phyloP scores from a whole-genome alignment of 2,888 invertebrate species.

The Sarcophaga variegata region DNA sequence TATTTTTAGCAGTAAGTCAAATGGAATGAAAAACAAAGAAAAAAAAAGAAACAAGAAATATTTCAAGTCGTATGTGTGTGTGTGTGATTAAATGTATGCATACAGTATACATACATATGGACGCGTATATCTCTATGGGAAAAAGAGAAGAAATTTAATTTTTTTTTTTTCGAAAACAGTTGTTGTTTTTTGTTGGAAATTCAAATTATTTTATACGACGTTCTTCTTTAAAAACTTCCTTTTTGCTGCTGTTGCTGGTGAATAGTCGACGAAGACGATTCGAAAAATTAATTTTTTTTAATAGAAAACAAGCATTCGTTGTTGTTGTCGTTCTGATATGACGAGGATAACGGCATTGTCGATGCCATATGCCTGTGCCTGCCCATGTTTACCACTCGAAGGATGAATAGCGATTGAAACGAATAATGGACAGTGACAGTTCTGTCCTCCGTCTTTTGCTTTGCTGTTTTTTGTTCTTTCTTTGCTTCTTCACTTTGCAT shows the following conservation, averaged over 20 bases:
- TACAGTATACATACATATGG: too few species aligned
- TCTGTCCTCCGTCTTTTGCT: constrained; percentile 55
- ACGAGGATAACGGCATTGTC: constrained; percentile 30
- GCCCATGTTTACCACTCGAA: constrained; percentile 72
- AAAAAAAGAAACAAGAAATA: constrained; percentile 12
- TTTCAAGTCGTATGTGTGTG: too few species aligned
- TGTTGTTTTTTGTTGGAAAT: constrained; percentile 22
- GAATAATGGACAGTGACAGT: constrained; percentile 79
- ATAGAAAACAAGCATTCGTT: constrained; percentile 27
- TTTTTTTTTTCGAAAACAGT: constrained; percentile 18
- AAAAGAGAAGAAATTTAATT: constrained; percentile 5
- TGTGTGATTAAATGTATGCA: too few species aligned
- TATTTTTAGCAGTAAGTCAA: constrained; percentile 39
- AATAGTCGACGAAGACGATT: background rate
- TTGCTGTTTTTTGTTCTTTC: constrained; percentile 2
- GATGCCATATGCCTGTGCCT: constrained; percentile 42
- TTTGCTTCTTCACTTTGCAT: background rate
- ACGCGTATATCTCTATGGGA: too few species aligned
- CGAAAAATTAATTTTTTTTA: background rate
- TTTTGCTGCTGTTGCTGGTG: constrained; percentile 14
- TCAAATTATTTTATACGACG: constrained; percentile 36
- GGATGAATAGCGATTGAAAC: constrained; percentile 79
- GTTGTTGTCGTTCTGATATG: background rate
- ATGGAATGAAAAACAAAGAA: constrained; percentile 13
- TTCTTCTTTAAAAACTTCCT: constrained; percentile 45